phyloP scores from a whole-genome alignment of 1,140 invertebrate genomes.

The Drosophila serrata region DNA sequence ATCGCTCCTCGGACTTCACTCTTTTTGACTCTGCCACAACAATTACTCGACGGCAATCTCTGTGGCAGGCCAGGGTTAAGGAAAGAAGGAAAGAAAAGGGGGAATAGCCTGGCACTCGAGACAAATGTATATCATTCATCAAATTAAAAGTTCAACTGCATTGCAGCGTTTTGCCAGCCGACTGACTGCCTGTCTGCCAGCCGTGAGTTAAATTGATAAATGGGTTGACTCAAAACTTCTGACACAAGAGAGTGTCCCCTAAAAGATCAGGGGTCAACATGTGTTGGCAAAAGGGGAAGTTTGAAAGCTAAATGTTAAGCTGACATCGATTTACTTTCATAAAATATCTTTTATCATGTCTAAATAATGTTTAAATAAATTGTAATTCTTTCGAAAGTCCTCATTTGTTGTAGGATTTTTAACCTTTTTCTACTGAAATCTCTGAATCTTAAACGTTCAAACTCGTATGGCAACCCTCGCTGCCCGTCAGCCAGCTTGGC shows the following conservation, averaged over 20 bases:
- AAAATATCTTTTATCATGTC: too few species aligned
- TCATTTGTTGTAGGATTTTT: too few species aligned
- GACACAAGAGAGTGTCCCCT: neutral
- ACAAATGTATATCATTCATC: conserved; percentile 84
- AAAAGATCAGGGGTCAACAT: conserved; percentile 9
- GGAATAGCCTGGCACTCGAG: conserved; percentile 65
- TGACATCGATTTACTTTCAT: too few species aligned
- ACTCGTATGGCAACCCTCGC: conserved; percentile 32
- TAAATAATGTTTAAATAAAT: too few species aligned
- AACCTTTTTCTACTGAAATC: too few species aligned
- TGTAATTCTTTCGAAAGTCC: too few species aligned
- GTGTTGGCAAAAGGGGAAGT: neutral
- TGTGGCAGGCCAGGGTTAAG: conserved; percentile 26
- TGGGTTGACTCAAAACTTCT: conserved; percentile 41
- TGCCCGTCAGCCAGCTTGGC: conserved; percentile 34
- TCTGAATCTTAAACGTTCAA: too few species aligned
- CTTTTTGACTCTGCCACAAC: conserved; percentile 53
- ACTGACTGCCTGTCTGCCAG: conserved; percentile 41
- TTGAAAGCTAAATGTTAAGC: neutral
- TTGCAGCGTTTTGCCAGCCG: conserved; percentile 67
- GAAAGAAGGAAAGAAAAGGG: conserved; percentile 7
- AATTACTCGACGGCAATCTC: conserved; percentile 67
- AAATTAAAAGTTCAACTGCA: conserved; percentile 82
- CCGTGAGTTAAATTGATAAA: conserved; percentile 63
- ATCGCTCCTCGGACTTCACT: conserved; percentile 49